Base-by-base conservation (phyloP, 2,797 vertebrate species). In the Onychomys leucogaster region DNA sequence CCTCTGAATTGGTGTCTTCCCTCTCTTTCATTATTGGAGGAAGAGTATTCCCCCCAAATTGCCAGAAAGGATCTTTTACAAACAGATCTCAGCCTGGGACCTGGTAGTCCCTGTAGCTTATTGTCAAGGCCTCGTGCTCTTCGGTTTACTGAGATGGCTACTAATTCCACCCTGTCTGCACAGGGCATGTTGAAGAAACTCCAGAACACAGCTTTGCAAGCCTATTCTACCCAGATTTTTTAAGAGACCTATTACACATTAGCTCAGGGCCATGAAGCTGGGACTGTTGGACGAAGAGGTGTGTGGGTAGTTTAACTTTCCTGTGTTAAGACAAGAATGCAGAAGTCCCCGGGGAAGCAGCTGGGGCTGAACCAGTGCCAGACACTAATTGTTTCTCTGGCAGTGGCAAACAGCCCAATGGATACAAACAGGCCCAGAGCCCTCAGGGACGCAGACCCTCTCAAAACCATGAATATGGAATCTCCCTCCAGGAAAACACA, bases 391-490 rank as follows among this genome's bases (percentile, higher is more conserved):
- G 81, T 37, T 13, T 77, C 73, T 63, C n/a, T 32, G 73, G 73
- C 41, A 80, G 52, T 9, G 2, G 85, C 49, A 73, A 73, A 71
- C 25, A 57, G 67, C n/a, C 49, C 49, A 49, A 41, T 21, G 67
- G 25, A 27, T n/a, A 88, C 2, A 6, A 73, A 49, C 4, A 3
- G 43, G 17, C 32, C 32, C 25, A 14, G 69, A 57, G 0, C 46
- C 63, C 43, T 67, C 21, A 19, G 34, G 34, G 69, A 73, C 46
- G 23, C 7, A 4, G n/a, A 17, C 2, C 14, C 41, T 37, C 41
- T 46, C 0, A 11, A n/a, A 17, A 25, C 6, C 17, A 12, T 29
- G 4, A 2, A 0, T 17, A 16, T n/a, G 2, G 12, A 41, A 3
- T 17, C 77, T 80, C 63, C 52, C 52, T 55, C 8, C 7, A 78